A percentile compares a stretch with the other conserved stretches of the same genome.
Evolutionary conservation across 2,888 invertebrate species (phyloP).

Genomic region (Drosophila mettleri): DNA sequence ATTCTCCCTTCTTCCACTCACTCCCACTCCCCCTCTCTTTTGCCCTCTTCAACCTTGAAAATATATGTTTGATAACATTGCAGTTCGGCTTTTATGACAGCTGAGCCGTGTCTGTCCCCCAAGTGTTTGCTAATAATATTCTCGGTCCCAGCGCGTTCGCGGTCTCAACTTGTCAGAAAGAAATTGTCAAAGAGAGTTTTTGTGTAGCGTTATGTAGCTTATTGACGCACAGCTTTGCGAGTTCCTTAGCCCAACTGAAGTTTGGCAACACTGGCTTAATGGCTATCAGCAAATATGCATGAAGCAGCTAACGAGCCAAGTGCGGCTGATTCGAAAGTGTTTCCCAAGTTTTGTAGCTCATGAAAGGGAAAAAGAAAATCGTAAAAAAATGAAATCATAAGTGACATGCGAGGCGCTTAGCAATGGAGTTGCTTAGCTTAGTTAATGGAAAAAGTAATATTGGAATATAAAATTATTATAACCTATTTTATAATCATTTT

Average conservation of each 20-base stretch:
- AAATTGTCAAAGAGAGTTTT: slow-evolving; percentile 2
- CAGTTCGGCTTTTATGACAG: slow-evolving; percentile 57
- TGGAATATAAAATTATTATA: too few species aligned
- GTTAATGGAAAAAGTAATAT: too few species aligned
- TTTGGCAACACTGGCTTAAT: slow-evolving; percentile 29
- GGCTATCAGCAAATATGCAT: neutral
- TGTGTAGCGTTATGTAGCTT: slow-evolving; percentile 10
- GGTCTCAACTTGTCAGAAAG: slow-evolving; percentile 40
- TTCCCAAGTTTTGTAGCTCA: neutral
- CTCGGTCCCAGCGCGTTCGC: slow-evolving; percentile 8
- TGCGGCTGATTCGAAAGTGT: too few species aligned
- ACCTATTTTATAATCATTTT: too few species aligned
- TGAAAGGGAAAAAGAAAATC: neutral
- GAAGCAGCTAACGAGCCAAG: neutral
- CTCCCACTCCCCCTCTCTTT: neutral
- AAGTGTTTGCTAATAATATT: slow-evolving; percentile 61
- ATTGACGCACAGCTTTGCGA: neutral
- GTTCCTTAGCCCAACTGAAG: neutral
- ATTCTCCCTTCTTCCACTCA: neutral
- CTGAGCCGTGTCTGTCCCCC: slow-evolving; percentile 61
- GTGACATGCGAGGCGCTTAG: too few species aligned
- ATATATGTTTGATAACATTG: slow-evolving; percentile 73
- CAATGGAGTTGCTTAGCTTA: too few species aligned
- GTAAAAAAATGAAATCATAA: neutral
- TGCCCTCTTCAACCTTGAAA: slow-evolving; percentile 67